Evolutionary conservation across 2,888 invertebrate species (phyloP), one percentile per base, ranked within the genome.

Genomic region (Pseudanteris insignis): DNA sequence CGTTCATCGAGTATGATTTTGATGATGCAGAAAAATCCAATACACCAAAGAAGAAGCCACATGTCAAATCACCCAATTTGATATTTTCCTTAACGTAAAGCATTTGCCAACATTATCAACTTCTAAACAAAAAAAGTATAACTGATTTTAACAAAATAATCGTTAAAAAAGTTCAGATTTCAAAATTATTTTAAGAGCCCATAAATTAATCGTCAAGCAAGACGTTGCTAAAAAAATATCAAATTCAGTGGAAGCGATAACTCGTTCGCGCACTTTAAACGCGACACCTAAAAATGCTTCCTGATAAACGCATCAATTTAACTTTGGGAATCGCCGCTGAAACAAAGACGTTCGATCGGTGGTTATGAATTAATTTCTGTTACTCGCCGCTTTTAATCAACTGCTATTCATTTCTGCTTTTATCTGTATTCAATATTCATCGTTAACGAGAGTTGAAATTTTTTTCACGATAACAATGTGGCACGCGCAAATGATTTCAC

Each of bases 41-140:
- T 50, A 12, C 65, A 63, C 6, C 66, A 40, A n/a, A n/a, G n/a
- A 12, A 72, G 24, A 8, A 67, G 57, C 74, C 74, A 76, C 77
- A 76, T 74, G 38, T n/a, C n/a, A n/a, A n/a, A n/a, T n/a, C n/a
- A n/a, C n/a, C n/a, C n/a, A n/a, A n/a, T n/a, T n/a, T n/a, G n/a
- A n/a, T n/a, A n/a, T n/a, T n/a, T n/a, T n/a, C n/a, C n/a, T n/a
- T n/a, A n/a, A n/a, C n/a, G n/a, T n/a, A n/a, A n/a, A n/a, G n/a
- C n/a, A n/a, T n/a, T n/a, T n/a, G n/a, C n/a, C n/a, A n/a, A n/a
- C n/a, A n/a, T n/a, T n/a, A n/a, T n/a, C n/a, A n/a, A n/a, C n/a
- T n/a, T n/a, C n/a, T n/a, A n/a, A n/a, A n/a, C n/a, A n/a, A n/a
- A n/a, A n/a, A n/a, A n/a, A n/a, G n/a, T n/a, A n/a, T n/a, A n/a